Base-by-base conservation (phyloP, 2,113 vertebrate genomes). In the Ctenomys sociabilis region DNA sequence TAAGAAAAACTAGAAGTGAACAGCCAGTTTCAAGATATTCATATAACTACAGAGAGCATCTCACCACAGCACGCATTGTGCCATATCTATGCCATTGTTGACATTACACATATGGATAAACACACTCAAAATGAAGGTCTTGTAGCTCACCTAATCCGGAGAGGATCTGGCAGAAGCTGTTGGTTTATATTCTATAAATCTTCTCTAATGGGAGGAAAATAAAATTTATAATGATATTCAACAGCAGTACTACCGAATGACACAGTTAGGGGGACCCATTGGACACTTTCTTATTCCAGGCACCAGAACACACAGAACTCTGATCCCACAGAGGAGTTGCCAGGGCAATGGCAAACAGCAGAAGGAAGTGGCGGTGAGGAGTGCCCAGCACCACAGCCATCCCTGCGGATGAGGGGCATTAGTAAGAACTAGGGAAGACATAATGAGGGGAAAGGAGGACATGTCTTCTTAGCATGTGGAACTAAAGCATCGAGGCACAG, bases 71-170 rank as follows among this genome's bases (percentile, higher is more conserved):
- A 88, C 2, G 16, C 32, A n/a, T 11, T 66, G 57, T 7, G 72
- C 2, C 12, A 72, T 37, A n/a, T 72, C 64, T 81, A 6, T 32
- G 40, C 63, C 75, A 61, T n/a, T 49, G 90, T 45, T n/a, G 61
- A 59, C 43, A 45, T 73, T 75, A 80, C 75, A 75, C 52, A 57
- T 37, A 12, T 3, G 66, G 59, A 77, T 52, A 54, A 66, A 49
- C 73, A 92, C 28, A 81, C 49, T 85, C 40, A 43, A 73, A 88
- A 28, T 45, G 54, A 75, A 95, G 7, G 49, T 68, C 70, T 61
- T 16, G 16, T 4, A 12, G 28, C 14, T 63, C 24, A 22, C 9
- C 4, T n/a, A 75, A 94, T 35, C 43, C 64, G 40, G 10, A 4
- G 11, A 63, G 6, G 35, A n/a, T 75, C 68, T 90, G 54, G 26